Conservation (phyloP, 2,888 invertebrate species). For the Trichacis sp. region DNA sequence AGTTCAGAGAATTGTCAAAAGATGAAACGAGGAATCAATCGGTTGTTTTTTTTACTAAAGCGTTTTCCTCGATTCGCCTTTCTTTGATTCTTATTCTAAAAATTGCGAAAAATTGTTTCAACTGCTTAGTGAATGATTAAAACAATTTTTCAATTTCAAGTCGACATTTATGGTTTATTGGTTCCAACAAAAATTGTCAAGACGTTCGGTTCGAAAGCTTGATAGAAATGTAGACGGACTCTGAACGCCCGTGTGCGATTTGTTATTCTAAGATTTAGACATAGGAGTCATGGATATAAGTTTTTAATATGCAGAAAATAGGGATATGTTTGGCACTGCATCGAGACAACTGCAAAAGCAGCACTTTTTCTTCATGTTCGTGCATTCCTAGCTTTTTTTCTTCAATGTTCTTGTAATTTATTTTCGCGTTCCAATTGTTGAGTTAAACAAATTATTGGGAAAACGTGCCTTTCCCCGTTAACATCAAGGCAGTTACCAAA, state of each 20-base stretch:
- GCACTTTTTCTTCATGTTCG: background rate
- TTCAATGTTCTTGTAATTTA: background rate
- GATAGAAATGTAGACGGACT: conserved; percentile 48
- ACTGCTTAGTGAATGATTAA: too few species aligned
- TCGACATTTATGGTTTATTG: conserved; percentile 15
- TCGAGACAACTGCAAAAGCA: too few species aligned
- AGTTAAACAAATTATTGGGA: too few species aligned
- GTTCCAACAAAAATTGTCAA: conserved; percentile 46
- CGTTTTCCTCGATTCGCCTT: conserved; percentile 31
- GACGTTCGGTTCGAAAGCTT: conserved; percentile 54
- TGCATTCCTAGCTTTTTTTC: background rate
- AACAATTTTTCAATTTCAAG: too few species aligned
- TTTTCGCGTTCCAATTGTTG: background rate
- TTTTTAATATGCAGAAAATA: conserved; percentile 22
- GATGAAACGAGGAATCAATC: conserved; percentile 1
- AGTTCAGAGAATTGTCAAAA: too few species aligned
- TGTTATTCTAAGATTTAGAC: conserved; percentile 47
- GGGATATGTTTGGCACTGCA: background rate
- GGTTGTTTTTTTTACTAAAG: conserved; percentile 26
- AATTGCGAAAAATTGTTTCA: conserved; percentile 10
- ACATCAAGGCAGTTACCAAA: conserved; percentile 21
- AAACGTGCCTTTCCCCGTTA: background rate
- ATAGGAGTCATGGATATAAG: conserved; percentile 36
- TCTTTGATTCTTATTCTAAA: conserved; percentile 47
- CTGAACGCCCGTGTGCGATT: conserved; percentile 49